These are phyloP conservation scores for Lasioglossum figueresi DNA, from an alignment of 2,888 invertebrate species.

Conservation along the genomic window DNA sequence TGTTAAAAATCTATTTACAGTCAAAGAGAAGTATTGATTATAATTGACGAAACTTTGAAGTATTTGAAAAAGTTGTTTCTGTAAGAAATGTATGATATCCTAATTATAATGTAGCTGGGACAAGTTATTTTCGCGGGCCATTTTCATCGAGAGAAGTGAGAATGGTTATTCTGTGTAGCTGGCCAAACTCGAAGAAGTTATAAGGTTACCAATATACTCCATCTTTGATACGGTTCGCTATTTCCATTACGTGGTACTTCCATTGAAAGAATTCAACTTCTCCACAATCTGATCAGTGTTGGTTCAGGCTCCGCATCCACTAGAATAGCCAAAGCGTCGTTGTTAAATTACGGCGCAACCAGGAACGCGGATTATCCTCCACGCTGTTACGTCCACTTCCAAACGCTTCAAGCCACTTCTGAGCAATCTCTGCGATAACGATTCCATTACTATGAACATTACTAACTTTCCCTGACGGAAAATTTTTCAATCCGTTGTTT, in stretches of 20 bases:
- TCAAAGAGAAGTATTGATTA: too few relatives aligned
- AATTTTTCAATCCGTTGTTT: background rate
- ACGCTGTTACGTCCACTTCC: slow-evolving; percentile 13
- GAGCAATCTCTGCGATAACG: slow-evolving; percentile 7
- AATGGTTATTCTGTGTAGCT: background rate
- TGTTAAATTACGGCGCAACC: slow-evolving; percentile 20
- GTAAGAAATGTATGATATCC: background rate
- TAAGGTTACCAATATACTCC: background rate
- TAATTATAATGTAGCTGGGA: background rate
- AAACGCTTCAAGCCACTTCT: slow-evolving; percentile 9
- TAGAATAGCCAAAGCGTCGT: slow-evolving; percentile 17
- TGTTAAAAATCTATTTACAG: too few relatives aligned
- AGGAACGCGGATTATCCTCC: slow-evolving; percentile 15
- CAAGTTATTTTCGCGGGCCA: too few relatives aligned
- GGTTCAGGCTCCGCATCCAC: slow-evolving; percentile 15
- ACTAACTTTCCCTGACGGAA: background rate
- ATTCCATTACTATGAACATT: slow-evolving; percentile 7
- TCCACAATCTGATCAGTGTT: slow-evolving; percentile 14
- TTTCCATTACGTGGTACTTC: background rate
- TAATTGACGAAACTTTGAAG: background rate
- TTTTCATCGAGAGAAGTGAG: background rate
- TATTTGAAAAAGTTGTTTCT: background rate
- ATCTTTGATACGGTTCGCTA: slow-evolving; percentile 7
- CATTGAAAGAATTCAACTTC: slow-evolving; percentile 18
- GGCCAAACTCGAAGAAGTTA: background rate